These are phyloP conservation scores for Aradophagus sp. DNA, from an alignment of 1,140 invertebrate species.

Conservation along the genomic window DNA sequence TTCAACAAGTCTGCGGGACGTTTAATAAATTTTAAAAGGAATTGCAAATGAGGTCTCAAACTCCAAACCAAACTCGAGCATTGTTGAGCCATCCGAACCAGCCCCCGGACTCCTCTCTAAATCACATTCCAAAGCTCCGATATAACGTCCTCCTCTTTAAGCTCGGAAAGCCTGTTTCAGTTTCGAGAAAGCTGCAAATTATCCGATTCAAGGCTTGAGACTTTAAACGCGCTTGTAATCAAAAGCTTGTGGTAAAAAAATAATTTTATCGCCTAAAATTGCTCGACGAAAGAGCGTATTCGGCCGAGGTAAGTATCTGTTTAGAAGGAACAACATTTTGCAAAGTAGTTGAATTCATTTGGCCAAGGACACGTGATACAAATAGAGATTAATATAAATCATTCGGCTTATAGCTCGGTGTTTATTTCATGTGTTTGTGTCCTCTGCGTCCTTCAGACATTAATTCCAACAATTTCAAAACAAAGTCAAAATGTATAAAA, in stretches of 20 bases:
- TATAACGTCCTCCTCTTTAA: slow-evolving; percentile 48
- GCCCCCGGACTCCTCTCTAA: slow-evolving; percentile 38
- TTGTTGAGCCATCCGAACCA: slow-evolving; percentile 48
- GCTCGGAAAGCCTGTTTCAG: slow-evolving; percentile 41
- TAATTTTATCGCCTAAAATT: slow-evolving; percentile 10
- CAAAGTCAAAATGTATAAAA: too few species aligned
- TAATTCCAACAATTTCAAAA: too few species aligned
- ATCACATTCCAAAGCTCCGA: slow-evolving; percentile 46
- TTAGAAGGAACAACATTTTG: too few species aligned
- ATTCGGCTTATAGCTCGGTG: too few species aligned
- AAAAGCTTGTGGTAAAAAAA: slow-evolving; percentile 10
- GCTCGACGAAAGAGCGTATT: too few species aligned
- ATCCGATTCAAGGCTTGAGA: slow-evolving; percentile 39
- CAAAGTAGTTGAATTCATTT: too few species aligned
- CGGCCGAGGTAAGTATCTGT: too few species aligned
- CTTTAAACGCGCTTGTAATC: slow-evolving; percentile 18
- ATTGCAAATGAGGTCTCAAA: slow-evolving; percentile 54
- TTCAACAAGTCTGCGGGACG: slow-evolving; percentile 52
- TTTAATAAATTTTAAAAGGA: slow-evolving; percentile 58
- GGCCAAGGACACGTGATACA: too few species aligned
- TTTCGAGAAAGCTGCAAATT: slow-evolving; percentile 41
- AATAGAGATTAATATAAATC: too few species aligned
- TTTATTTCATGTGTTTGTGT: too few species aligned
- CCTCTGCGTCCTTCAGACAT: too few species aligned
- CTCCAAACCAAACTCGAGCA: slow-evolving; percentile 43